Percentiles rank a stretch among this genome's conserved stretches.
phyloP scores from a whole-genome alignment of 2,888 invertebrate species.

The Gnatocerus cornutus region DNA sequence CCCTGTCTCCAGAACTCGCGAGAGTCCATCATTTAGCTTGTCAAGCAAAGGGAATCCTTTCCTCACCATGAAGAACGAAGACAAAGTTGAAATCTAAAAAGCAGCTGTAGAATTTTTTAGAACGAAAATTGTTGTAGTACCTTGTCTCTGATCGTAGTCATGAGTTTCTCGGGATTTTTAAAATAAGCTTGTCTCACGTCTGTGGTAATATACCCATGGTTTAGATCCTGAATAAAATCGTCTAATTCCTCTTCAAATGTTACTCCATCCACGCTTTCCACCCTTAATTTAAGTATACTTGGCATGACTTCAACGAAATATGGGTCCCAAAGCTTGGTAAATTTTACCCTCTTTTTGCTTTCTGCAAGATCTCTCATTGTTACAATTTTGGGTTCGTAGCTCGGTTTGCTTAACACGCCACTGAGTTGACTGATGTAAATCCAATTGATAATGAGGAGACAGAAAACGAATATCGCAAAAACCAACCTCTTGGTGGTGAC shows the following conservation, averaged over 20 bases:
- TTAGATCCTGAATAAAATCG: background rate
- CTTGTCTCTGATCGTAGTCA: background rate
- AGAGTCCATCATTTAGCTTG: background rate
- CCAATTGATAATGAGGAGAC: background rate
- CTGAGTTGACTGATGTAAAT: slow-evolving; percentile 8
- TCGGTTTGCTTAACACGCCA: background rate
- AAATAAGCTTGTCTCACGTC: background rate
- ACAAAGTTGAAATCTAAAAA: background rate
- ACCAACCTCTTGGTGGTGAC: background rate
- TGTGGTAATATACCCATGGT: background rate
- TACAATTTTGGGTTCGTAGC: slow-evolving; percentile 15
- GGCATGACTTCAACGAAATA: background rate
- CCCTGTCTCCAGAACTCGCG: background rate
- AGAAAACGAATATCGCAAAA: background rate
- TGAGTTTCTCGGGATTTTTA: background rate
- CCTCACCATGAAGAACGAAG: background rate
- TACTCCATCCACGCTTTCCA: background rate
- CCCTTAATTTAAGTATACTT: background rate
- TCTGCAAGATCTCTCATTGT: background rate
- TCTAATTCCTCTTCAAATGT: background rate
- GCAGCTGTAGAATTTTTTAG: too few relatives aligned
- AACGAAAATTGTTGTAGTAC: background rate
- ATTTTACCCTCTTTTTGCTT: background rate
- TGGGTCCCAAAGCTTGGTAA: background rate
- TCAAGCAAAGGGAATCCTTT: slow-evolving; percentile 6